phyloP scores from a whole-genome alignment of 2,888 invertebrate genomes.

The Buathra laborator region DNA sequence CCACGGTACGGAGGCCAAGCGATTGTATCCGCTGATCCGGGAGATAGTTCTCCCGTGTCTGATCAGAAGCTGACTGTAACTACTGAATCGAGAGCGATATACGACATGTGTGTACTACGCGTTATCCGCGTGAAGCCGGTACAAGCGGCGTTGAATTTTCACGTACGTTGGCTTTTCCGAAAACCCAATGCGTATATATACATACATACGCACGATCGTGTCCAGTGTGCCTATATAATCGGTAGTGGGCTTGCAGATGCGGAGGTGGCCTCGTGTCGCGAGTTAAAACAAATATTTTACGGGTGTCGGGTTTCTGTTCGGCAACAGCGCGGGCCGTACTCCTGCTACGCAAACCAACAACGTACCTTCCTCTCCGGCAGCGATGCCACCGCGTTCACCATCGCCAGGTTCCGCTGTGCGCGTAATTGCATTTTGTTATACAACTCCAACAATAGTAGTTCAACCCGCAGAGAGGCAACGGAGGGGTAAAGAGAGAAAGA shows the following conservation, averaged over 20 bases:
- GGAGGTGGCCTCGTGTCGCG: slow-evolving; percentile 56
- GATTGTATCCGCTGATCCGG: slow-evolving; percentile 22
- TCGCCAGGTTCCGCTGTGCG: slow-evolving; percentile 28
- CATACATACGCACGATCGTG: slow-evolving; percentile 21
- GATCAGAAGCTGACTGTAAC: slow-evolving; percentile 41
- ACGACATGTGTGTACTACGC: slow-evolving; percentile 25
- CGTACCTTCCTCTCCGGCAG: slow-evolving; percentile 39
- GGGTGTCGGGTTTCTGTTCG: slow-evolving; percentile 58
- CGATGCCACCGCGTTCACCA: slow-evolving; percentile 36
- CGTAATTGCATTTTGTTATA: slow-evolving; percentile 67
- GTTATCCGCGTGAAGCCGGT: background rate
- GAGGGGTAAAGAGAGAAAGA: slow-evolving; percentile 47
- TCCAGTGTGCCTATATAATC: slow-evolving; percentile 40
- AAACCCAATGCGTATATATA: slow-evolving; percentile 56
- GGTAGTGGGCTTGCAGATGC: slow-evolving; percentile 38
- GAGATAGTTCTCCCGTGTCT: slow-evolving; percentile 30
- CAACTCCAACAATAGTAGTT: slow-evolving; percentile 65
- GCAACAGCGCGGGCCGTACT: slow-evolving; percentile 58
- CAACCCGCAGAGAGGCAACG: slow-evolving; percentile 13
- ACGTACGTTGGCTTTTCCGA: slow-evolving; percentile 31
- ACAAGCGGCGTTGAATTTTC: slow-evolving; percentile 46
- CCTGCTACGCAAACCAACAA: slow-evolving; percentile 20
- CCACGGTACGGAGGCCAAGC: background rate
- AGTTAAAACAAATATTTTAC: slow-evolving; percentile 76
- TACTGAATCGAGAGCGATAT: slow-evolving; percentile 40